A percentile compares a stretch with the other conserved stretches of the same genome.
These are phyloP conservation scores for Drosophila orosa DNA, from an alignment of 1,140 invertebrate genomes.

Conservation along the genomic window DNA sequence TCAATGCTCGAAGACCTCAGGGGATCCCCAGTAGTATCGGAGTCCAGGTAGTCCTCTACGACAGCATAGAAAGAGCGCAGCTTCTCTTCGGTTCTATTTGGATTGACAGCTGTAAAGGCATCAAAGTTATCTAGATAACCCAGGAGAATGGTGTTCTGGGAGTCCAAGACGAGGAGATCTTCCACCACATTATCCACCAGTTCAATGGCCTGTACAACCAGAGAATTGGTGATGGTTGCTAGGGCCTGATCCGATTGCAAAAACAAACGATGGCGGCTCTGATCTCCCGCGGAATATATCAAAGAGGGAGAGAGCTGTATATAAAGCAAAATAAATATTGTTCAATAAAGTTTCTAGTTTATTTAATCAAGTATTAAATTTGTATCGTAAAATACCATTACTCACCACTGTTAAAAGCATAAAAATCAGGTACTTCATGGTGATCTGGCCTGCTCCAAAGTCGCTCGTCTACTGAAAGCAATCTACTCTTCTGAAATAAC, in stretches of 20 bases:
- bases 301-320: not conserved
- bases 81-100: slow-evolving; percentile 37
- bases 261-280: slow-evolving; percentile 41
- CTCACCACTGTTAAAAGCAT: slow-evolving; percentile 13
- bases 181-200: slow-evolving; percentile 63
- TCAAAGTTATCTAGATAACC: slow-evolving; percentile 52
- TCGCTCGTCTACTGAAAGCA: slow-evolving; percentile 48
- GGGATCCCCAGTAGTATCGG: slow-evolving; percentile 53
- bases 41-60: slow-evolving; percentile 45
- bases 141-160: slow-evolving; percentile 46
- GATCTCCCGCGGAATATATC: slow-evolving; percentile 42
- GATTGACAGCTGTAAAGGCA: slow-evolving; percentile 26
- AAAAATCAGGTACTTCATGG: slow-evolving; percentile 7
- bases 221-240: slow-evolving; percentile 35
- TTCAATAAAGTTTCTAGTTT: not conserved
- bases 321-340: not conserved
- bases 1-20: slow-evolving; percentile 37
- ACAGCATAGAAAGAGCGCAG: slow-evolving; percentile 54
- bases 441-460: slow-evolving; percentile 41
- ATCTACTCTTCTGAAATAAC: not conserved
- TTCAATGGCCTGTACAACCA: slow-evolving; percentile 50
- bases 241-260: slow-evolving; percentile 57
- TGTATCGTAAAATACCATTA: not conserved
- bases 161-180: slow-evolving; percentile 62
- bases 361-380: not conserved